phyloP scores from a whole-genome alignment of 2,888 invertebrate genomes.

The Exephanes ischioxanthus region DNA sequence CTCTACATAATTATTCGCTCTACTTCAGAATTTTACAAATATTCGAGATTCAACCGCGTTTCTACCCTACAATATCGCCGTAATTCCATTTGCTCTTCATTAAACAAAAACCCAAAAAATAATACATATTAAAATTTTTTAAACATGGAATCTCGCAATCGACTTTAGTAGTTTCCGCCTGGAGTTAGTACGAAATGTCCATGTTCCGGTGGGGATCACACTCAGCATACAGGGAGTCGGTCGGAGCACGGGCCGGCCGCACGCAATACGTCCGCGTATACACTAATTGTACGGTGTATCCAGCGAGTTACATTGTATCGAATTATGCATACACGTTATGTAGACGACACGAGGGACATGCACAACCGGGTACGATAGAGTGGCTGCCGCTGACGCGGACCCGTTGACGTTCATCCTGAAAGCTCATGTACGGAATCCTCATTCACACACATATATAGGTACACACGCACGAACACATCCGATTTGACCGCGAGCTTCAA shows the following conservation, averaged over 20 bases:
- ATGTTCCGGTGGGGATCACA: constrained; percentile 39
- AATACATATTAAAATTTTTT: neutral
- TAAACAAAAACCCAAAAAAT: neutral
- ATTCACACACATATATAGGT: constrained; percentile 31
- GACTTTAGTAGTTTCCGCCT: neutral
- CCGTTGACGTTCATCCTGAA: constrained; percentile 65
- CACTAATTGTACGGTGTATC: constrained; percentile 78
- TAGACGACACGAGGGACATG: constrained; percentile 55
- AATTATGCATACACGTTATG: constrained; percentile 74
- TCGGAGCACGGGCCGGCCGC: constrained; percentile 34
- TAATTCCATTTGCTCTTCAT: neutral
- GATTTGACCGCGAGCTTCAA: constrained; percentile 37
- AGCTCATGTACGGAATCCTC: constrained; percentile 52
- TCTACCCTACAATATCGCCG: neutral
- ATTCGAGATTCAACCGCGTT: neutral
- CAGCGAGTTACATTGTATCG: constrained; percentile 76
- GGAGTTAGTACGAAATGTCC: constrained; percentile 22
- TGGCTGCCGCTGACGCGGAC: constrained; percentile 43
- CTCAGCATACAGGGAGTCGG: constrained; percentile 44
- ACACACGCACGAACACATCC: constrained; percentile 26
- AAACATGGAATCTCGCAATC: neutral
- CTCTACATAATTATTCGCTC: neutral
- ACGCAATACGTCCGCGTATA: constrained; percentile 71
- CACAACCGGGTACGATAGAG: constrained; percentile 36
- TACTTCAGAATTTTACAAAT: neutral